Conservation (phyloP, 2,113 vertebrate species). For the Neolamprologus sp. region DNA sequence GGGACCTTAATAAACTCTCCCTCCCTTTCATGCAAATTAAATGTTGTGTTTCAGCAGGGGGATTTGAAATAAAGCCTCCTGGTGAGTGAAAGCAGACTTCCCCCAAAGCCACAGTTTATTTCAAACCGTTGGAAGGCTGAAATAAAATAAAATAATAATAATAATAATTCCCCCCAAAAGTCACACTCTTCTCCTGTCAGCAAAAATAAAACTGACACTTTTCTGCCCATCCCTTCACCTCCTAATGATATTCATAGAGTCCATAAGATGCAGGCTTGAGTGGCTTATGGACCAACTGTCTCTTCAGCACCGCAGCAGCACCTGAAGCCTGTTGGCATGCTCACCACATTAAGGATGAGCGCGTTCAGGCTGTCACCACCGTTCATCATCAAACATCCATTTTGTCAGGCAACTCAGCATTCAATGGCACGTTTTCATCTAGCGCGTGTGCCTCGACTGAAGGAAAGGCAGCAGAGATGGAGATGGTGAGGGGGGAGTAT, state of each 20-base stretch:
- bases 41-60: not conserved
- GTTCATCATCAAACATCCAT: not conserved
- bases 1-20: not conserved
- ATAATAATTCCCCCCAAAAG: not conserved
- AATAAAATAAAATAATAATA: not conserved
- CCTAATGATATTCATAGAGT: not conserved
- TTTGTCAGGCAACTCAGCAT: not conserved
- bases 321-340: constrained; percentile 1
- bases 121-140: not conserved
- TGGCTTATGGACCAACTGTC: not conserved
- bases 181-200: not conserved
- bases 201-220: not conserved
- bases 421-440: not conserved
- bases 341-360: not conserved
- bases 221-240: not conserved
- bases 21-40: not conserved
- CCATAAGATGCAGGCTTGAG: not conserved
- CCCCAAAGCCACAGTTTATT: not conserved
- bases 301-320: not conserved
- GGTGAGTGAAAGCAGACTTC: not conserved
- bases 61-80: not conserved
- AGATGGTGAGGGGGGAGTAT: not conserved
- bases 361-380: not conserved
- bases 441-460: not conserved
- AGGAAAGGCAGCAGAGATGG: not conserved